These are phyloP conservation scores for Neofelis nebulosa DNA, from an alignment of 2,113 vertebrate species.

Conservation along the genomic window DNA sequence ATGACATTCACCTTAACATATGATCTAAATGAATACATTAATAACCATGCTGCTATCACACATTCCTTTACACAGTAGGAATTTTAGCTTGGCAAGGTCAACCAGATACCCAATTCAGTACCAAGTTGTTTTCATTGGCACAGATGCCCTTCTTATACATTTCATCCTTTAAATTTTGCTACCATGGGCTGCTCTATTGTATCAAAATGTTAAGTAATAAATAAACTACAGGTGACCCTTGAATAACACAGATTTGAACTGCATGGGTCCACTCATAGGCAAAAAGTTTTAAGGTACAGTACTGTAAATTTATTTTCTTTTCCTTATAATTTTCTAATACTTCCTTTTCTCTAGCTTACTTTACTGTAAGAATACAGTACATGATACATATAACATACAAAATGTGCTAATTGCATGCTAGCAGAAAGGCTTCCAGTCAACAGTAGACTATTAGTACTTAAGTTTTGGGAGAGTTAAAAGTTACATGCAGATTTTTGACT, in stretches of 20 bases:
- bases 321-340: background rate
- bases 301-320: background rate
- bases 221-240: background rate
- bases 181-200: background rate
- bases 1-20: background rate
- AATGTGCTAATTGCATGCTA: background rate
- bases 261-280: background rate
- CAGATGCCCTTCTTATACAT: background rate
- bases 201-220: constrained; percentile 20
- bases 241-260: background rate
- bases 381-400: background rate
- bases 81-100: constrained; percentile 9
- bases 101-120: background rate
- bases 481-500: background rate
- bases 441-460: background rate
- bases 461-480: background rate
- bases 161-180: constrained; percentile 30
- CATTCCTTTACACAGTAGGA: background rate
- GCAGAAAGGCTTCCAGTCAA: background rate
- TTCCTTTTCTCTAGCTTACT: background rate
- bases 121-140: background rate
- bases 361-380: background rate
- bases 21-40: background rate
- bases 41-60: background rate
- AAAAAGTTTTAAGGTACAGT: background rate